These are phyloP conservation scores for Papilio aristodemus DNA, from an alignment of 1,140 invertebrate genomes.

Conservation along the genomic window DNA sequence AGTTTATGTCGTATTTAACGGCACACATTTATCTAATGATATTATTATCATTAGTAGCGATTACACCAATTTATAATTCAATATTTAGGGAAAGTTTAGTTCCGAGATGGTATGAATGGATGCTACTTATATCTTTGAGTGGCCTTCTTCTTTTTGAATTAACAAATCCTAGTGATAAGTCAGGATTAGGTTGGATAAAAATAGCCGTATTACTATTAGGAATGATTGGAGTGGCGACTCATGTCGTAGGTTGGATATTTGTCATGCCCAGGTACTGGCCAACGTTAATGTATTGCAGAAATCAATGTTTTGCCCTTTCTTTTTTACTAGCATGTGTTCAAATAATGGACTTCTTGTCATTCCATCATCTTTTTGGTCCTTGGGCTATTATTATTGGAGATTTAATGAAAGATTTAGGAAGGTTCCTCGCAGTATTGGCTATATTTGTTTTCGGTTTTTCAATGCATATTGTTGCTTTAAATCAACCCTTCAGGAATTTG, in stretches of 20 bases:
- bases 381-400: slow-evolving; percentile 97
- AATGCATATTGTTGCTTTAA: slow-evolving; percentile 97
- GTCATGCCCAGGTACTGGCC: slow-evolving; percentile 87
- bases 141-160: slow-evolving; percentile 97
- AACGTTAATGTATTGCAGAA: slow-evolving; percentile 93
- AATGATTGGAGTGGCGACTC: slow-evolving; percentile 94
- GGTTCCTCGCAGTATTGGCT: slow-evolving; percentile 97
- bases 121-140: slow-evolving; percentile 96
- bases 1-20: slow-evolving; percentile 99
- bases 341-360: slow-evolving; percentile 97
- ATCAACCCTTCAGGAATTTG: slow-evolving; percentile 92
- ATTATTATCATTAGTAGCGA: slow-evolving; percentile 93
- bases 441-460: slow-evolving; percentile 99
- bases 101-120: slow-evolving; percentile 97
- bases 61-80: slow-evolving; percentile 91
- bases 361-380: slow-evolving; percentile 99
- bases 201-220: slow-evolving; percentile 95
- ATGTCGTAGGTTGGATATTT: slow-evolving; percentile 89
- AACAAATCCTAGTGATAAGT: slow-evolving; percentile 97
- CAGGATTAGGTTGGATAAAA: slow-evolving; percentile 95
- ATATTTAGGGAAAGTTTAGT: slow-evolving; percentile 87
- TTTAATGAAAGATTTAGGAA: slow-evolving; percentile 93
- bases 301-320: slow-evolving; percentile 97
- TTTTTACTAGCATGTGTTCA: slow-evolving; percentile 98
- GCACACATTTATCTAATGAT: slow-evolving; percentile 99